These are phyloP conservation scores for Apodemus speciosus DNA, from an alignment of 2,113 vertebrate genomes.

Conservation along the genomic window DNA sequence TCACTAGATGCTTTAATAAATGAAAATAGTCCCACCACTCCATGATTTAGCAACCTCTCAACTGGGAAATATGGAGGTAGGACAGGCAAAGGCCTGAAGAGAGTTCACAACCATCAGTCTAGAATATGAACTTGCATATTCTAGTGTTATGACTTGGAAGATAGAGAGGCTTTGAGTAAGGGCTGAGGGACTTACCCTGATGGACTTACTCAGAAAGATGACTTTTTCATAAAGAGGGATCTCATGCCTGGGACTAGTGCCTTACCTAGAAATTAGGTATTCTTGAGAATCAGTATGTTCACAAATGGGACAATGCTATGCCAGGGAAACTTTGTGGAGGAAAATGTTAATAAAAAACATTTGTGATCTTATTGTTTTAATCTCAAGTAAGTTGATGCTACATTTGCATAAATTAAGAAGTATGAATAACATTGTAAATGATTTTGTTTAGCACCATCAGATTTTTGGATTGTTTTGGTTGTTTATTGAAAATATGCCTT, in stretches of 20 bases:
- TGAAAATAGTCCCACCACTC: neutral
- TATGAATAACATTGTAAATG: neutral
- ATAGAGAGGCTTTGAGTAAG: neutral
- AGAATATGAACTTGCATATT: neutral
- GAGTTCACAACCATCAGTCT: neutral
- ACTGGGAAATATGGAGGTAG: neutral
- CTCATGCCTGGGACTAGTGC: neutral
- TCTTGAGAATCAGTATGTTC: neutral
- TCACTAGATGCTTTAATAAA: constrained; percentile 14
- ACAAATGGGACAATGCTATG: neutral
- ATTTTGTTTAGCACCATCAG: neutral
- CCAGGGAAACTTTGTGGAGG: neutral
- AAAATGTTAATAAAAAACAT: neutral
- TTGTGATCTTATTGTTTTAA: neutral
- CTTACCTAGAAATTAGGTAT: neutral
- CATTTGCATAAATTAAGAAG: neutral
- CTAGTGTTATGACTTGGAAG: neutral
- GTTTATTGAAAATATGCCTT: neutral
- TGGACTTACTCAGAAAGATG: neutral
- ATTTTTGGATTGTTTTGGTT: neutral
- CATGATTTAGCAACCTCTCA: neutral
- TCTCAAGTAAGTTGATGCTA: neutral
- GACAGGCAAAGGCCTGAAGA: neutral
- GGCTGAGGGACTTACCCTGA: neutral
- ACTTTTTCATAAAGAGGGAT: no score